Evolutionary conservation across 2,113 vertebrate genomes (phyloP).

Genomic region (Heterotis niloticus): DNA sequence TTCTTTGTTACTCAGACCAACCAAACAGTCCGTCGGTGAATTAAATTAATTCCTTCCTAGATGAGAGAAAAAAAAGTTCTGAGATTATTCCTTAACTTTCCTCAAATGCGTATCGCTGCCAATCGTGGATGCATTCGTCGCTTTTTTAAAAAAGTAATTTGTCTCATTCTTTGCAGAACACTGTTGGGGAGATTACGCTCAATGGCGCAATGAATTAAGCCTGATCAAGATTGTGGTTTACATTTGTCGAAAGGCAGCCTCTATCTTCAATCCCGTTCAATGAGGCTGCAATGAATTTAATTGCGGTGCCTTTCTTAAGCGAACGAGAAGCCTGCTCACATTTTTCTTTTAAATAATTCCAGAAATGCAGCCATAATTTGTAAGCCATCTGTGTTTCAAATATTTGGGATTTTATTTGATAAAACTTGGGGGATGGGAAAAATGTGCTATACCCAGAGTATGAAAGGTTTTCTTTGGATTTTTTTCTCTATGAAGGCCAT

Average conservation of each 20-base stretch:
- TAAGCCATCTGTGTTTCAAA: background rate
- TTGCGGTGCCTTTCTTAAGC: background rate
- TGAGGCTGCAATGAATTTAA: constrained; percentile 29
- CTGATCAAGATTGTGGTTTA: constrained; percentile 21
- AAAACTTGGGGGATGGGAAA: background rate
- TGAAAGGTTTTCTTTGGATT: background rate
- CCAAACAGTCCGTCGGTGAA: constrained; percentile 46
- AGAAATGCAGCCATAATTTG: constrained; percentile 5
- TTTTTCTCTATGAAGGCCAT: background rate
- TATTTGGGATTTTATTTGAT: background rate
- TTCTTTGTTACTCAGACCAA: constrained; percentile 52
- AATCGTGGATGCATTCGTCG: constrained; percentile 35
- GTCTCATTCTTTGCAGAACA: background rate
- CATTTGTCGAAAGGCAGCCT: background rate
- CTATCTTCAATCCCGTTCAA: constrained; percentile 23
- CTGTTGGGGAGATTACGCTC: background rate
- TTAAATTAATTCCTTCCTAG: constrained; percentile 42
- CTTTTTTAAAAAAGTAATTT: constrained; percentile 46
- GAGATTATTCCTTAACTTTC: constrained; percentile 49
- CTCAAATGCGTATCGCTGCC: constrained; percentile 13
- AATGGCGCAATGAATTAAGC: background rate
- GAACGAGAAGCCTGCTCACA: background rate
- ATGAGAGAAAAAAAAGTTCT: background rate
- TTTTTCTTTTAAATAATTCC: background rate
- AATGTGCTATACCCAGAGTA: no score